phyloP scores from a whole-genome alignment of 2,797 vertebrate genomes.

The Hapalemur alaotrensis region DNA sequence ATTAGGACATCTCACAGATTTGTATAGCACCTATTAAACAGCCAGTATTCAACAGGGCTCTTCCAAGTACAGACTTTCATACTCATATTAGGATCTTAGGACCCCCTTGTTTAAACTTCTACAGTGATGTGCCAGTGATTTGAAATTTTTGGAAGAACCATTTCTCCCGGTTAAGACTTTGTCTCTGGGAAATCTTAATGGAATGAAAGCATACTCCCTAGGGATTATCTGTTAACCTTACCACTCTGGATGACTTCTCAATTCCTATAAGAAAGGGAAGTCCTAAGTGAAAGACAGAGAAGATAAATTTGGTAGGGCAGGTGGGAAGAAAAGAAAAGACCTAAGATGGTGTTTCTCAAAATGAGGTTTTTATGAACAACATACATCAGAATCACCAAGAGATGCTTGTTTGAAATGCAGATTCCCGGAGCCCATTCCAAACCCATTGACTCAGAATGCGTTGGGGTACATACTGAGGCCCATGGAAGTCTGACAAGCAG shows the following conservation, averaged over 20 bases:
- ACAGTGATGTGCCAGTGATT: not conserved
- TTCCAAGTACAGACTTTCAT: not conserved
- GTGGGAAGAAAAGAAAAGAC: not conserved
- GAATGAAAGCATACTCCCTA: not conserved
- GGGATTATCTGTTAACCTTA: not conserved
- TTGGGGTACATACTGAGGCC: no score
- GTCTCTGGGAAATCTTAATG: not conserved
- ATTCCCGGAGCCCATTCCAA: not conserved
- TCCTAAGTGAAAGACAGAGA: not conserved
- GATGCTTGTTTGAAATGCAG: not conserved
- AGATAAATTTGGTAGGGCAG: not conserved
- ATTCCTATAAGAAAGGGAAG: not conserved
- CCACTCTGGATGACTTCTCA: not conserved
- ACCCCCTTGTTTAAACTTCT: not conserved
- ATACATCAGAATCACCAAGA: not conserved
- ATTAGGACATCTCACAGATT: not conserved
- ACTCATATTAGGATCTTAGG: not conserved
- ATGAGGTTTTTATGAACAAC: not conserved
- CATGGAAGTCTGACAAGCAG: not conserved
- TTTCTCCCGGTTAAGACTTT: not conserved
- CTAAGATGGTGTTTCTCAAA: not conserved
- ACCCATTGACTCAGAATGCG: not conserved
- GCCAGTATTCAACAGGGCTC: not conserved
- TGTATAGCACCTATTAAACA: not conserved
- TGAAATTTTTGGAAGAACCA: not conserved